phyloP scores from a whole-genome alignment of 1,140 invertebrate genomes.

The Uloborus diversus region DNA sequence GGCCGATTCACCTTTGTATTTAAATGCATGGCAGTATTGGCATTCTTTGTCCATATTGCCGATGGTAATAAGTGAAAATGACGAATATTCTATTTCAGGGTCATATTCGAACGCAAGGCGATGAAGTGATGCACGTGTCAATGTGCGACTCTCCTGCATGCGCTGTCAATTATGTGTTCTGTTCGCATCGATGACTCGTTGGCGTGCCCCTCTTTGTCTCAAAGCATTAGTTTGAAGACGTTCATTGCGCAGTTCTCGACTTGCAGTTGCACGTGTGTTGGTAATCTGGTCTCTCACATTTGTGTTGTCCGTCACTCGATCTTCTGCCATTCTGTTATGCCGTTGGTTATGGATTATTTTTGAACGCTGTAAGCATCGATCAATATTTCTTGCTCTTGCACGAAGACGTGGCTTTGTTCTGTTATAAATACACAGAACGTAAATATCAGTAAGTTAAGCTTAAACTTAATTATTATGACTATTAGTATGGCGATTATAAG shows the following conservation, averaged over 20 bases:
- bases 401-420: not conserved
- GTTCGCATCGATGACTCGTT: not conserved
- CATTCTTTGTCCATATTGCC: slow-evolving; percentile 6
- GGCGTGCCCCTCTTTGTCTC: not conserved
- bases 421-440: not conserved
- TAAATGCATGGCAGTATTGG: not conserved
- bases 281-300: not conserved
- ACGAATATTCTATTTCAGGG: not conserved
- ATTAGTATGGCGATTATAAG: no score
- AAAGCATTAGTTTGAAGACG: not conserved
- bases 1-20: slow-evolving; percentile 7
- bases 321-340: no score
- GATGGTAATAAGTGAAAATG: not conserved
- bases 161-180: not conserved
- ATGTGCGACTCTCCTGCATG: not conserved
- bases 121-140: not conserved
- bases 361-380: no score
- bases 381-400: not conserved
- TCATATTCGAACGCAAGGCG: not conserved
- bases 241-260: not conserved
- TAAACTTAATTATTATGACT: no score
- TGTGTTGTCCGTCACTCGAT: no score
- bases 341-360: no score
- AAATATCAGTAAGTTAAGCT: no score
- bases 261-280: not conserved